These are phyloP conservation scores for Phalloptychus januarius DNA, from an alignment of 2,797 vertebrate species.

Conservation along the genomic window DNA sequence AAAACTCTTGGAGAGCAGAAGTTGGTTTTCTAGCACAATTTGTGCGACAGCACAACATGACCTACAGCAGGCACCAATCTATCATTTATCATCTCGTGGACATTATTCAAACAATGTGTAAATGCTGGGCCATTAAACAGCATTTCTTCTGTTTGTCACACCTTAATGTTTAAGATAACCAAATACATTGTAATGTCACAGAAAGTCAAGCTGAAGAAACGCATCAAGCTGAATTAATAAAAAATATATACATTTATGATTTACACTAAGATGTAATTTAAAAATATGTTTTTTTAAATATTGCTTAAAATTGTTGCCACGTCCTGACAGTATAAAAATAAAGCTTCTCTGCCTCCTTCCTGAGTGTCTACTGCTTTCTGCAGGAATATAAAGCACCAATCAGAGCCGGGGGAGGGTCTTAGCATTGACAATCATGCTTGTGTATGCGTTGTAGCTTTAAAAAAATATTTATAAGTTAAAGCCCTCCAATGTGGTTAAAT, in stretches of 20 bases:
- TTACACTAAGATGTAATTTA: too few species aligned
- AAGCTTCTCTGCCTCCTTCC: too few species aligned
- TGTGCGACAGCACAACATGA: not conserved
- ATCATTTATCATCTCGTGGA: not conserved
- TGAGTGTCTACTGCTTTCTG: too few species aligned
- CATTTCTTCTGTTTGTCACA: not conserved
- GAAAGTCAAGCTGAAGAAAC: not conserved
- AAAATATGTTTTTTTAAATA: too few species aligned
- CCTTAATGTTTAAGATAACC: not conserved
- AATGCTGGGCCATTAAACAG: not conserved
- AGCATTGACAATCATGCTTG: too few species aligned
- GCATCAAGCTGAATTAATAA: too few species aligned
- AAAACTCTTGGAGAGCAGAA: constrained; percentile 26
- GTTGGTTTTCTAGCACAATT: constrained; percentile 10
- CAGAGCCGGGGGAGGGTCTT: too few species aligned
- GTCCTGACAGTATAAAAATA: too few species aligned
- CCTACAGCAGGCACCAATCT: not conserved
- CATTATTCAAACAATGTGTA: not conserved
- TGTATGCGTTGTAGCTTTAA: not conserved
- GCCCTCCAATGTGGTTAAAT: not conserved
- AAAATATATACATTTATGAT: too few species aligned
- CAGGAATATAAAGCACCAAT: too few species aligned
- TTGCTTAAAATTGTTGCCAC: too few species aligned
- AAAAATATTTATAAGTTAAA: not conserved
- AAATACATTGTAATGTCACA: not conserved